These are phyloP conservation scores for Gymnoscelis rufifasciata DNA, from an alignment of 2,888 invertebrate genomes.

Conservation along the genomic window DNA sequence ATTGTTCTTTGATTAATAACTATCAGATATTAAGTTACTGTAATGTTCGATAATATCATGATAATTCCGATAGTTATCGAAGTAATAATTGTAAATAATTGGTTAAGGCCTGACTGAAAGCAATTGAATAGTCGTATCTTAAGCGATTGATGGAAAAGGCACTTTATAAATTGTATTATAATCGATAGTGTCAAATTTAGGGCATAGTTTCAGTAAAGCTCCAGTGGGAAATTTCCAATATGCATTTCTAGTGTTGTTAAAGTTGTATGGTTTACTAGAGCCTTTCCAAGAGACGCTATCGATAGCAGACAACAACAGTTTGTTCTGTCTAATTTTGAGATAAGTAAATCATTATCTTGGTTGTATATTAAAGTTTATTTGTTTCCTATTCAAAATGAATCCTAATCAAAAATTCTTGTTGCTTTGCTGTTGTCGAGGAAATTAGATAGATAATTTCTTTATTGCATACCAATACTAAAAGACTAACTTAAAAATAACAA, in stretches of 20 bases:
- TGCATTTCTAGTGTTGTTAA: constrained; percentile 44
- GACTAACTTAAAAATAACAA: too few relatives aligned
- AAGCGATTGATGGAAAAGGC: not conserved
- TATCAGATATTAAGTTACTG: not conserved
- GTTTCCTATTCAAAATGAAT: too few relatives aligned
- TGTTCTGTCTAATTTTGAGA: too few relatives aligned
- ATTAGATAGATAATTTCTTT: too few relatives aligned
- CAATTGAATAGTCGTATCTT: not conserved
- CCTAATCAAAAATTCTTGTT: too few relatives aligned
- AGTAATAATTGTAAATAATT: not conserved
- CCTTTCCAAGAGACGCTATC: not conserved
- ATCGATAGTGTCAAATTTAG: constrained; percentile 8
- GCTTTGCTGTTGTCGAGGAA: too few relatives aligned
- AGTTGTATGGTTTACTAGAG: constrained; percentile 36
- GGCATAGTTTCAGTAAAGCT: constrained; percentile 36
- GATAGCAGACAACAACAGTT: too few relatives aligned
- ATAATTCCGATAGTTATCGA: not conserved
- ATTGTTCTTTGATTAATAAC: not conserved
- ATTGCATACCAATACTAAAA: too few relatives aligned
- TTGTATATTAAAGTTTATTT: too few relatives aligned
- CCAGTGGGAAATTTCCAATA: constrained; percentile 36
- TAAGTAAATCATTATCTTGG: too few relatives aligned
- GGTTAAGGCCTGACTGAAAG: not conserved
- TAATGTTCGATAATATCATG: not conserved
- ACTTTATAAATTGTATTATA: not conserved